Conservation (phyloP, 2,113 vertebrate species). For the Oreochromis spilurus region DNA sequence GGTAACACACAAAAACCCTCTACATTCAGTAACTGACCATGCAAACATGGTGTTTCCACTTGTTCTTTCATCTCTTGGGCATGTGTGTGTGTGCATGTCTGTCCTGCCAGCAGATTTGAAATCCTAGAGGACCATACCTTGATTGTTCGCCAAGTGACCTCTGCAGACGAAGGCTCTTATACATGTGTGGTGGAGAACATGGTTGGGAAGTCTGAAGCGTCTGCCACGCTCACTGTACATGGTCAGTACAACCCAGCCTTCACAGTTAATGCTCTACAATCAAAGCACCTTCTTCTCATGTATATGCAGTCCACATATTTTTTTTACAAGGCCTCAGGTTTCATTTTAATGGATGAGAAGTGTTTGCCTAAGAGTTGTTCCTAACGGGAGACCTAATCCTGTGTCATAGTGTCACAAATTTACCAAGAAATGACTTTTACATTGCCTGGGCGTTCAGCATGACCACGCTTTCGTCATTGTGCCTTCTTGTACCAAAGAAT, state of each 20-base stretch:
- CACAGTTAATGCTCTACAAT: not conserved
- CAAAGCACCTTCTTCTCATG: not conserved
- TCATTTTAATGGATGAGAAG: not conserved
- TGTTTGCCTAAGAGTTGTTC: not conserved
- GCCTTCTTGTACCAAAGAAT: not conserved
- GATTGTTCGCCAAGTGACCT: conserved; percentile 82
- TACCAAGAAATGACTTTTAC: not conserved
- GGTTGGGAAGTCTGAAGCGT: conserved; percentile 91
- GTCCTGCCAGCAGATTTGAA: conserved; percentile 77
- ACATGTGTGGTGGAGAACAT: conserved; percentile 94
- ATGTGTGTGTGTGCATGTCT: not conserved
- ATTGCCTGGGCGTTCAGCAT: not conserved
- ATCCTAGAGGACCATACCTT: conserved; percentile 91
- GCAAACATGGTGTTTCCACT: not conserved
- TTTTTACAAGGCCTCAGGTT: not conserved
- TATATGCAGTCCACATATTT: not conserved
- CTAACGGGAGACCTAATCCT: not conserved
- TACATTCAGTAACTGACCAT: not conserved
- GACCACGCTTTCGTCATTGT: not conserved
- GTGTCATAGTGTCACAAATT: conserved; percentile 4
- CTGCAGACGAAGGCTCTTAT: conserved; percentile 88
- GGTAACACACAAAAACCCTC: conserved; percentile 68
- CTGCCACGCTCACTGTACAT: conserved; percentile 89
- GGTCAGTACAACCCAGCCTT: conserved; percentile 67
- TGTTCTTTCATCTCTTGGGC: conserved; percentile 21